Evolutionary conservation across 2,888 invertebrate species (phyloP), one percentile per base, ranked within the genome.

Genomic region (Drosophila peninsularis): DNA sequence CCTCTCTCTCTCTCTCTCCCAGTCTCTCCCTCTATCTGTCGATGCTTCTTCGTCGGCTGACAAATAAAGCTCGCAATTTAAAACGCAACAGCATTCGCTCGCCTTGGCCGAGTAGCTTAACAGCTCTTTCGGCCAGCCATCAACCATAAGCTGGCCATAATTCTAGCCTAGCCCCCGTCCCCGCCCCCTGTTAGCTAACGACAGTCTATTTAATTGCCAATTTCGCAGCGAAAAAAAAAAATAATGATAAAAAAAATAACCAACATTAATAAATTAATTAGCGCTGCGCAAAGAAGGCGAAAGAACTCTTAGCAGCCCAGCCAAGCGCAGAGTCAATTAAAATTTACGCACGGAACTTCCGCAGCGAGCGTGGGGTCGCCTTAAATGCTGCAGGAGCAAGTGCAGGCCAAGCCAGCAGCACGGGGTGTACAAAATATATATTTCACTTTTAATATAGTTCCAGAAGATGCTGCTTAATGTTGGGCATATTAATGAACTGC

Each of bases 251-350:
- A 82, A 77, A 69, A 77, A 69, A 74, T 72, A 62, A 57, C 63
- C 70, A 75, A 71, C 83, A 86, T 80, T 87, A 78, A 88, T 83
- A 88, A 83, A 86, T 88, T 82, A 86, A 88, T 82, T 82, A 82
- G 62, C 56, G 45, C 56, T 41, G 44, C 13, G 45, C 27, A 27
- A 24, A n/a, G 45, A 41, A 44, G 36, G 13, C 32, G 34, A 30
- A 3, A 34, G 36, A 58, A 37, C 64, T 55, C 77, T 71, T 55
- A 52, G 66, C 52, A 53, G 62, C 24, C 39, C 80, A 68, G 37
- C 61, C 54, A 47, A 64, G 74, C 78, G 54, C 37, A 50, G 72
- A 83, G 71, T 88, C 89, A 88, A 83, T 83, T 83, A 83, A 83
- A 82, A 71, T 86, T 44, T 71, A 75, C 84, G 83, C 75, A 71